Percentiles rank a stretch among this genome's conserved stretches.
Evolutionary conservation across 92 coral and sea anemone genomes (phyloP).

Genomic region (Epizoanthus ramosus): DNA sequence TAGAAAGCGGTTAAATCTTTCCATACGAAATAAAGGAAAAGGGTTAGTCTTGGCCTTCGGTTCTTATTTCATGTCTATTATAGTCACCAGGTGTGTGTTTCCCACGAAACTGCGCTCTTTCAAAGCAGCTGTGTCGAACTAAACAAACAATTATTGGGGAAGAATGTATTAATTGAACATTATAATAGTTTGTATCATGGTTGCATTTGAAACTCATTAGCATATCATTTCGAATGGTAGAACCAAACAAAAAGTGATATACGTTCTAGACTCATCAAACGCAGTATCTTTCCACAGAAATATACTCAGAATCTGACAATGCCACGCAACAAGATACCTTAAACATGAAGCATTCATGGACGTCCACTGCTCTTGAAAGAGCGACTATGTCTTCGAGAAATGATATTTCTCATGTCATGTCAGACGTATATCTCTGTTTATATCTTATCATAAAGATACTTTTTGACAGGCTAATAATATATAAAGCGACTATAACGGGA

Average conservation of each 20-base stretch:
- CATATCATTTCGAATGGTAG: conserved; percentile 62
- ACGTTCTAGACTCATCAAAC: conserved; percentile 17
- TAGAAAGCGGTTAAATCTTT: background rate
- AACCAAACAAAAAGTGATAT: background rate
- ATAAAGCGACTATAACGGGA: background rate
- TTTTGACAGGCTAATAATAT: conserved; percentile 29
- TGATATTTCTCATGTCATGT: background rate
- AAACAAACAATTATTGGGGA: conserved; percentile 86
- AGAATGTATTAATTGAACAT: conserved; percentile 80
- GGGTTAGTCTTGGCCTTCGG: conserved; percentile 41
- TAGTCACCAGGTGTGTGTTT: conserved; percentile 72
- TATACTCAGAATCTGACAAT: background rate
- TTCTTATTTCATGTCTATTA: conserved; percentile 51
- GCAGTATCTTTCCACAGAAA: conserved; percentile 2
- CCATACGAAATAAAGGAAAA: background rate
- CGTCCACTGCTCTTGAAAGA: background rate
- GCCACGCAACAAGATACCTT: background rate
- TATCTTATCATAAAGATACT: conserved; percentile 5
- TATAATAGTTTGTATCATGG: conserved; percentile 70
- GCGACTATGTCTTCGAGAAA: background rate
- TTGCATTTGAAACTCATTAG: conserved; percentile 76
- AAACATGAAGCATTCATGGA: too few species aligned
- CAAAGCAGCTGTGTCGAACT: conserved; percentile 83
- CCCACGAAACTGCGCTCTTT: conserved; percentile 80
- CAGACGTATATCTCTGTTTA: background rate